Evolutionary conservation across 2,113 vertebrate species (phyloP).

Genomic region (Anarrhichthys ocellatus): DNA sequence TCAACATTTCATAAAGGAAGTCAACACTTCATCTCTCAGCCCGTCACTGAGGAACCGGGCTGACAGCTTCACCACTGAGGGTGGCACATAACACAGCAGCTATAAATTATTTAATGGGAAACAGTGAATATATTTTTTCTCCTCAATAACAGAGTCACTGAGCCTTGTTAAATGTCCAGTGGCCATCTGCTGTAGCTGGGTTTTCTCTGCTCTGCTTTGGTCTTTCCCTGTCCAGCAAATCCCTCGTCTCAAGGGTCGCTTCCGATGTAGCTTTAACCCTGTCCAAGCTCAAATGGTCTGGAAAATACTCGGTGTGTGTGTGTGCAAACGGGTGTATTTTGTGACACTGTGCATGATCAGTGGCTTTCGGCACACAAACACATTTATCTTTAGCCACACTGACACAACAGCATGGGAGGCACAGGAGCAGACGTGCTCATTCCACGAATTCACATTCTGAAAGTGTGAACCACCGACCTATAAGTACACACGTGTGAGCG

Average conservation of each 20-base stretch:
- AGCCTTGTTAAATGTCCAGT: slow-evolving; percentile 23
- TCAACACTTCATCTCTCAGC: slow-evolving; percentile 9
- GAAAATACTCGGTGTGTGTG: slow-evolving; percentile 28
- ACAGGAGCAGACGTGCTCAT: neutral
- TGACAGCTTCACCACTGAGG: slow-evolving; percentile 52
- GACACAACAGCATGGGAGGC: slow-evolving; percentile 33
- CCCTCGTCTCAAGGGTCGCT: slow-evolving; percentile 36
- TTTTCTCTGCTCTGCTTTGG: slow-evolving; percentile 16
- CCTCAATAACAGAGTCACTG: slow-evolving; percentile 36
- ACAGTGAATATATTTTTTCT: slow-evolving; percentile 38
- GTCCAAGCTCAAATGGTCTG: slow-evolving; percentile 21
- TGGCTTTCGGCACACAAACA: slow-evolving; percentile 30
- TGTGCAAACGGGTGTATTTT: slow-evolving; percentile 6
- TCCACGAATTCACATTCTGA: slow-evolving; percentile 27
- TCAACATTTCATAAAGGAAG: slow-evolving; percentile 15
- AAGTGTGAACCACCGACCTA: slow-evolving; percentile 4
- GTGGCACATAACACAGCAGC: slow-evolving; percentile 27
- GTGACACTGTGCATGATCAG: slow-evolving; percentile 7
- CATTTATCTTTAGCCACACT: slow-evolving; percentile 22
- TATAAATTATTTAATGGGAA: slow-evolving; percentile 54
- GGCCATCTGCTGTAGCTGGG: slow-evolving; percentile 20
- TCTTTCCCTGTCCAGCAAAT: slow-evolving; percentile 31
- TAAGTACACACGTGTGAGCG: slow-evolving; percentile 2
- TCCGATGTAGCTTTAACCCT: neutral
- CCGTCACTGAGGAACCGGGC: slow-evolving; percentile 25